Evolutionary conservation across 2,888 invertebrate species (phyloP), one percentile per base, ranked within the genome.

Genomic region (Watsonalla binaria): DNA sequence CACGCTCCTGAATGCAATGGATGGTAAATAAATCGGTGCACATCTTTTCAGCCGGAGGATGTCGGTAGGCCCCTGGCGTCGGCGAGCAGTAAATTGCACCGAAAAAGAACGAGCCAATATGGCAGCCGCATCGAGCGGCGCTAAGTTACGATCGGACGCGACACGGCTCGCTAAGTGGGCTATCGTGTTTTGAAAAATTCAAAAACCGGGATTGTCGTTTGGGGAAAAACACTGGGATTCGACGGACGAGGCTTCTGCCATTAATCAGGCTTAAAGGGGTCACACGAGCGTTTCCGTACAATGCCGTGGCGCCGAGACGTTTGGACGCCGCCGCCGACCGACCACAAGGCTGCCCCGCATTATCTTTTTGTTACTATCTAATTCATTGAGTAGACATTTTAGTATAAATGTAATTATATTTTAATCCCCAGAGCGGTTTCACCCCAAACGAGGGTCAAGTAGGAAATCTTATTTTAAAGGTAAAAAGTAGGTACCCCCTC

Each of bases 151-250:
- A 82, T 77, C 80, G 73, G 62, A 64, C 65, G 76, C 78, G 81
- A 88, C 87, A 89, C 73, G 79, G 75, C 67, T 68, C 82, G 79
- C 82, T 90, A 90, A 90, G 83, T 90, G 90, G 87, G 74, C 88
- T 88, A 88, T 84, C 89, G 84, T 90, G 90, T 90, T 84, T 83
- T 76, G 66, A 80, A 84, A 82, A 82, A 80, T 81, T 80, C 72
- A 77, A 86, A 86, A 84, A 79, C 73, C 66, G 68, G 74, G 75
- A 75, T 78, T 79, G 76, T 74, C 73, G 69, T 72, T 77, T 74
- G 70, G 68, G 63, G 61, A 75, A 81, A 80, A 82, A 80, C 66
- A 76, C 63, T 61, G 62, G 61, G 70, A 74, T 77, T 76, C 69
- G 72, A 75, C 65, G 72, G 65, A 66, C 65, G 60, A 65, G 61